A percentile compares a stretch with the other conserved stretches of the same genome.
phyloP scores from a whole-genome alignment of 2,888 invertebrate genomes.

The Cistogaster globosa region DNA sequence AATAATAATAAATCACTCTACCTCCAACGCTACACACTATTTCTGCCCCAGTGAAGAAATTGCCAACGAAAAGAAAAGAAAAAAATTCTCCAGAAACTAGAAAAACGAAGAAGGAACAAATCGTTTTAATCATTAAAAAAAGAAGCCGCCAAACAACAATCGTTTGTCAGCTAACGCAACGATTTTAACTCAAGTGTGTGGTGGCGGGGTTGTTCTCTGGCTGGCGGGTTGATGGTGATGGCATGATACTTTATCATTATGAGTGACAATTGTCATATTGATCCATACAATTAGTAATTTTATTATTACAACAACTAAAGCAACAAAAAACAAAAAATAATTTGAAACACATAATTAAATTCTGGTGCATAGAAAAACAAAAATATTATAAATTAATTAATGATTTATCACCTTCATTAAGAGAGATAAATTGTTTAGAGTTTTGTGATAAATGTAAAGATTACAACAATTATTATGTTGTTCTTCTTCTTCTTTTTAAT shows the following conservation, averaged over 20 bases:
- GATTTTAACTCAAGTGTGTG: slow-evolving; percentile 59
- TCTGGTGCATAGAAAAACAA: background rate
- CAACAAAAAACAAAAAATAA: background rate
- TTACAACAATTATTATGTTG: slow-evolving; percentile 9
- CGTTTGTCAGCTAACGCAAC: slow-evolving; percentile 53
- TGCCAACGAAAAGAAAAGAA: slow-evolving; percentile 16
- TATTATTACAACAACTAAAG: slow-evolving; percentile 52
- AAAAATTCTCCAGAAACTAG: background rate
- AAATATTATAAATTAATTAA: slow-evolving; percentile 22
- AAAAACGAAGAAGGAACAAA: slow-evolving; percentile 24
- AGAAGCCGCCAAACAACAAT: slow-evolving; percentile 60
- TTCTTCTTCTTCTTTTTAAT: background rate
- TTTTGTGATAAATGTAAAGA: slow-evolving; percentile 34
- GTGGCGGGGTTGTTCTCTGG: background rate
- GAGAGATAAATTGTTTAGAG: slow-evolving; percentile 17
- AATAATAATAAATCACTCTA: slow-evolving; percentile 60
- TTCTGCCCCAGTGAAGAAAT: background rate
- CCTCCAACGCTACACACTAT: background rate
- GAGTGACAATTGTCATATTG: slow-evolving; percentile 70
- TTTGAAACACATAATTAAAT: slow-evolving; percentile 12
- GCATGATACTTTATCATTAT: slow-evolving; percentile 64
- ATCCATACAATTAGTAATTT: slow-evolving; percentile 68
- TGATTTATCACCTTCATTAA: slow-evolving; percentile 62
- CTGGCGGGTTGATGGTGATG: slow-evolving; percentile 28
- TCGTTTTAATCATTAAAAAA: slow-evolving; percentile 37